Percentiles rank a stretch among this genome's conserved stretches.
phyloP scores from a whole-genome alignment of 2,113 vertebrate genomes.

The Perca schrenkii region DNA sequence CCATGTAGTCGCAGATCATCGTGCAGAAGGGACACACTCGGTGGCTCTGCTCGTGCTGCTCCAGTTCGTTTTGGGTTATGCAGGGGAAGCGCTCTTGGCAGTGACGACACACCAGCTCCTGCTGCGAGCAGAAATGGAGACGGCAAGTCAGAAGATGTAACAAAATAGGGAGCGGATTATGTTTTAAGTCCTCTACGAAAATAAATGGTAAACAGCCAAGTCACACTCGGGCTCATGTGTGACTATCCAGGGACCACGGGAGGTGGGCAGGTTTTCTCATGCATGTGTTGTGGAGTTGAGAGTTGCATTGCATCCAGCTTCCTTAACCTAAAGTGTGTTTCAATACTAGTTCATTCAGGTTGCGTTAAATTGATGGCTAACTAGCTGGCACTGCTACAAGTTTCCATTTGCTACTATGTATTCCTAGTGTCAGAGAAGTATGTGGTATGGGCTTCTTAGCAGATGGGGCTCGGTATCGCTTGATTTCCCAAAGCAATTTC shows the following conservation, averaged over 20 bases:
- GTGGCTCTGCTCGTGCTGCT: constrained; percentile 82
- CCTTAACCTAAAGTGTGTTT: neutral
- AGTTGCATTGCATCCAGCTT: neutral
- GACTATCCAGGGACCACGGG: neutral
- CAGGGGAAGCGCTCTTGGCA: constrained; percentile 82
- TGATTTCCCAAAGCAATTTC: no score
- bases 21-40: constrained; percentile 83
- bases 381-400: neutral
- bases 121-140: constrained; percentile 44
- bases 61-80: constrained; percentile 75
- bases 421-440: neutral
- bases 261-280: neutral
- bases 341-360: neutral
- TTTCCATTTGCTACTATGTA: neutral
- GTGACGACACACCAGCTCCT: constrained; percentile 72
- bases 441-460: neutral
- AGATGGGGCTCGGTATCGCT: no score
- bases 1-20: constrained; percentile 80
- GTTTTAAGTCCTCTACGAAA: constrained; percentile 43
- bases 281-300: neutral
- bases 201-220: constrained; percentile 61
- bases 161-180: constrained; percentile 54
- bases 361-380: neutral
- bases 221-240: neutral
- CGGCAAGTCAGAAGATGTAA: constrained; percentile 14